Evolutionary conservation across 2,113 vertebrate species (phyloP).

Genomic region (Nestor notabilis): DNA sequence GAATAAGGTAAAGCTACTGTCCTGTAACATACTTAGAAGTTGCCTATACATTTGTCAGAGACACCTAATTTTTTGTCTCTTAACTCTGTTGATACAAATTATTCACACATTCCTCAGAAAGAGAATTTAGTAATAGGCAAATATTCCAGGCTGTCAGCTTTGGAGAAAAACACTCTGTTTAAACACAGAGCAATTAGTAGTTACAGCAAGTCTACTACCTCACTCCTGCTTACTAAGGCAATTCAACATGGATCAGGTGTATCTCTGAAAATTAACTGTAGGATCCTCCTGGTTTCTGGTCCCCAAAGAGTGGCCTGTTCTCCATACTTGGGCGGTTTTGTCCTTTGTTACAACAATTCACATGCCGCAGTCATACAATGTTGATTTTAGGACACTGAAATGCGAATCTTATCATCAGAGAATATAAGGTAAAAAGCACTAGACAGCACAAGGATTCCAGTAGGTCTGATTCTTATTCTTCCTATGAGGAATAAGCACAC

Average conservation of each 20-base stretch:
- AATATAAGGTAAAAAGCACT: background rate
- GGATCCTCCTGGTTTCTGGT: background rate
- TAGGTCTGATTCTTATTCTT: background rate
- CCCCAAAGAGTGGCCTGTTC: background rate
- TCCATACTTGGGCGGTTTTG: background rate
- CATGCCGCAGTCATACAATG: rapidly evolving
- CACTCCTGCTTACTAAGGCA: no score
- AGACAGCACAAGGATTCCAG: background rate
- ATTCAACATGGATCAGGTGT: background rate
- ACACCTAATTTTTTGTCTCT: background rate
- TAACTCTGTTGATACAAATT: background rate
- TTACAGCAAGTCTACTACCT: background rate
- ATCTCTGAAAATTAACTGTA: background rate
- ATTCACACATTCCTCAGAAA: background rate
- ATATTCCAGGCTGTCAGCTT: background rate
- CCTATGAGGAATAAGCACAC: background rate
- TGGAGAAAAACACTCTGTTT: background rate
- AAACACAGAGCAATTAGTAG: background rate
- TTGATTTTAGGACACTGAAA: background rate
- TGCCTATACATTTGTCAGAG: background rate
- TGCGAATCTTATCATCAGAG: background rate
- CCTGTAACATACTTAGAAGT: background rate
- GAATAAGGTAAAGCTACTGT: background rate
- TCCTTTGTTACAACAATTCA: background rate
- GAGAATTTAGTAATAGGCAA: background rate